A percentile compares a stretch with the other conserved stretches of the same genome.
These are phyloP conservation scores for Leuctra nigra DNA, from an alignment of 2,888 invertebrate genomes.

Conservation along the genomic window DNA sequence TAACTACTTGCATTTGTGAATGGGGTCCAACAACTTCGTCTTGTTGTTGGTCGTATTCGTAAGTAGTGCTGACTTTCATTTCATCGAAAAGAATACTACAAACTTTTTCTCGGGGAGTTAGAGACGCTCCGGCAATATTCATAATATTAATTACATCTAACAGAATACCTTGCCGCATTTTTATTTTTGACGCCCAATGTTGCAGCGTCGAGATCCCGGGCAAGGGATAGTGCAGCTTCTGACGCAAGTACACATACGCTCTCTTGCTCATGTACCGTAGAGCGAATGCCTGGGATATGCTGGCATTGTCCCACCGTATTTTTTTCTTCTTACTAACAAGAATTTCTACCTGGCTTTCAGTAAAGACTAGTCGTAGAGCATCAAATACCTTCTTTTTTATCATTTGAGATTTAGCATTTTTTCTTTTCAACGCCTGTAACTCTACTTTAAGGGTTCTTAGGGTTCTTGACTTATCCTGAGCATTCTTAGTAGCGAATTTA, in stretches of 20 bases:
- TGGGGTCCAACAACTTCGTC: slow-evolving; percentile 13
- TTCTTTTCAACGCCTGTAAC: too few species aligned
- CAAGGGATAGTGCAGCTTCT: slow-evolving; percentile 9
- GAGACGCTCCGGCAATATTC: background rate
- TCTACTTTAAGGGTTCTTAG: too few species aligned
- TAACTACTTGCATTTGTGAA: slow-evolving; percentile 30
- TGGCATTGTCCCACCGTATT: background rate
- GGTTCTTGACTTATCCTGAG: too few species aligned
- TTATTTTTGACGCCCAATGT: slow-evolving; percentile 1
- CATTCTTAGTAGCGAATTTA: too few species aligned
- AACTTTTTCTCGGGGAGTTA: background rate
- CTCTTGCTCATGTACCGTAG: slow-evolving; percentile 9
- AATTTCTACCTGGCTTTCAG: too few species aligned
- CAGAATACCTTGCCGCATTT: background rate
- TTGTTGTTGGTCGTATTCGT: background rate
- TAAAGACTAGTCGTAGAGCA: too few species aligned
- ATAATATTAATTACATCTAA: slow-evolving; percentile 17
- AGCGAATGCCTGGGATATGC: background rate
- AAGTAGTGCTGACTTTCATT: slow-evolving; percentile 9
- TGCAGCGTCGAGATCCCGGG: background rate
- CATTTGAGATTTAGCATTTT: too few species aligned
- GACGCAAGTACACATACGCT: slow-evolving; percentile 1
- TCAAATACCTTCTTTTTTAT: too few species aligned
- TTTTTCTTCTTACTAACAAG: too few species aligned
- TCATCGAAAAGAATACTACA: slow-evolving; percentile 12